Base-by-base conservation (phyloP, 2,888 invertebrate genomes). In the Fissipunctia ypsillon region DNA sequence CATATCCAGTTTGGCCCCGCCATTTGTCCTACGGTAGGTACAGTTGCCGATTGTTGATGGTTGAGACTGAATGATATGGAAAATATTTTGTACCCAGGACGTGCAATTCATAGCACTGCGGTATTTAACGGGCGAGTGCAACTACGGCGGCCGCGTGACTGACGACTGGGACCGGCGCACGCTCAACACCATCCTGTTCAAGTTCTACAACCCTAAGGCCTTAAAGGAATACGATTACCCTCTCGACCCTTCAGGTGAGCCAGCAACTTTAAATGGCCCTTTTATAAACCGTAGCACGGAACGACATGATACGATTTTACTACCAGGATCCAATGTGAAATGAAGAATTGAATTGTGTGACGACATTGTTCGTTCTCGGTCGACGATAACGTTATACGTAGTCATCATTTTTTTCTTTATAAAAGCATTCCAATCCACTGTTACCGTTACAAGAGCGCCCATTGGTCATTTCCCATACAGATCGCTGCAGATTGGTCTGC, bases 91-190 rank as follows among this genome's bases (percentile, higher is more conserved):
- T 50, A 22, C 19, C 3, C 66, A 97, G 96, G 97, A 98, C 77
- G 97, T 98, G 0, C 98, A 98, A 93, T 98, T 97, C 91, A 98
- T 98, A 76, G 99, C 99, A 0, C 95, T 99, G 22, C 97, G 97
- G 4, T 99, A 99, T 95, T 95, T 99, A 87, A 99, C 98, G 0
- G 99, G 99, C 1, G 99, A 99, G 94, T 99, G 99, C 90, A 99
- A 99, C 96, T 99, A 99, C 91, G 99, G 99, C 12, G 99, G 99
- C 0, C 97, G 99, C 77, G 99, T 99, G 5, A 99, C 99, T 0
- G 99, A 99, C 91, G 98, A 99, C 91, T 99, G 99, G 99, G 99
- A 99, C 95, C 96, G 99, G 31, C 97, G 99, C 68, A 98, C 98
- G 28, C 97, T 99, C 66, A 97, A 97, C 88, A 99, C 99, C 0